These are phyloP conservation scores for Chesias legatella DNA, from an alignment of 2,888 invertebrate genomes.

Conservation along the genomic window DNA sequence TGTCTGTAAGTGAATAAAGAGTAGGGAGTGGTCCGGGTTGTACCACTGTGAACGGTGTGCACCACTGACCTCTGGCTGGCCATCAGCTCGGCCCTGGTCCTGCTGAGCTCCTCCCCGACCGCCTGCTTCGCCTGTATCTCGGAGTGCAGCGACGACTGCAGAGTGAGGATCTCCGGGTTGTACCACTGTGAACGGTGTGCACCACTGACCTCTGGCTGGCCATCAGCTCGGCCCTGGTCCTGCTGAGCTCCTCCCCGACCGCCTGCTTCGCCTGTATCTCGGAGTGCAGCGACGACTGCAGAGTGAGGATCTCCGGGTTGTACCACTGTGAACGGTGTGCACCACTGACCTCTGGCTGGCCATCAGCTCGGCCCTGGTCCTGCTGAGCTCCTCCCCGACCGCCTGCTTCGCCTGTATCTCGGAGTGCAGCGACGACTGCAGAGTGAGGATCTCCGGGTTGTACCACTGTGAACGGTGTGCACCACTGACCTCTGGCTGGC, in stretches of 20 bases:
- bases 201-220: conserved; percentile 90
- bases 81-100: conserved; percentile 92
- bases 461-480: too few relatives aligned
- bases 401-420: conserved; percentile 86
- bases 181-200: too few relatives aligned
- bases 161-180: too few relatives aligned
- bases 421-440: too few relatives aligned
- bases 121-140: conserved; percentile 86
- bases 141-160: too few relatives aligned
- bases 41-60: too few relatives aligned
- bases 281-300: too few relatives aligned
- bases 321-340: too few relatives aligned
- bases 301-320: too few relatives aligned
- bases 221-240: conserved; percentile 92
- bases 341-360: conserved; percentile 90
- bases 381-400: conserved; percentile 95
- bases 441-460: too few relatives aligned
- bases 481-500: conserved; percentile 90
- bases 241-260: conserved; percentile 95
- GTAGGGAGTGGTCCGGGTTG: too few relatives aligned
- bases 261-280: conserved; percentile 86
- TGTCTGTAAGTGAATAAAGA: too few relatives aligned
- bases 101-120: conserved; percentile 95
- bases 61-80: conserved; percentile 90
- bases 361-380: conserved; percentile 92